phyloP scores from a whole-genome alignment of 2,888 invertebrate species.

The Odontothrips loti region DNA sequence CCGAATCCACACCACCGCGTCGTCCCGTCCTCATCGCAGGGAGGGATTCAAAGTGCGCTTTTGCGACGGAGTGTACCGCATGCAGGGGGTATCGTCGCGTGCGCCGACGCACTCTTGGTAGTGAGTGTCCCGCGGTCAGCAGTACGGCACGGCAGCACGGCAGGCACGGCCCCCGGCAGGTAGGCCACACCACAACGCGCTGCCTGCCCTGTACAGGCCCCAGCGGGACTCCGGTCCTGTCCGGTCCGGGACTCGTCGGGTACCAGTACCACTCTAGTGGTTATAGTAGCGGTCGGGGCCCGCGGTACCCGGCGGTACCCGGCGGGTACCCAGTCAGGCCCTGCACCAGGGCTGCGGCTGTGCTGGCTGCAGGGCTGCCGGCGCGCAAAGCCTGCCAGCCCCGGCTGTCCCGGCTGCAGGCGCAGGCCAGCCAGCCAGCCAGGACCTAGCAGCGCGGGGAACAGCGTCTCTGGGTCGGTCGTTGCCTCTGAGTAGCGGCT shows the following conservation, averaged over 20 bases:
- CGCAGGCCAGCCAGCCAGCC: background rate
- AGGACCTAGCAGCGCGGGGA: background rate
- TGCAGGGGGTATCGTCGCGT: too few relatives aligned
- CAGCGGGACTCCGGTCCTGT: background rate
- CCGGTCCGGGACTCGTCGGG: too few relatives aligned
- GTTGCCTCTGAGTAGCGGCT: slow-evolving; percentile 19
- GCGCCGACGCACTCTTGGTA: too few relatives aligned
- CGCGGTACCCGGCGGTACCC: background rate
- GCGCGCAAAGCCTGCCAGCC: background rate
- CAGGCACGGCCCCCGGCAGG: too few relatives aligned
- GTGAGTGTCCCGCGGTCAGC: too few relatives aligned
- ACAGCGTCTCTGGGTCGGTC: slow-evolving; percentile 12
- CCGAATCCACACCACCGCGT: too few relatives aligned
- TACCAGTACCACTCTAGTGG: background rate
- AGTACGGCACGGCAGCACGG: too few relatives aligned
- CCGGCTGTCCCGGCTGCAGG: background rate
- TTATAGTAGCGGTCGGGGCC: slow-evolving; percentile 9
- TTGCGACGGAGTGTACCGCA: too few relatives aligned
- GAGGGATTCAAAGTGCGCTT: too few relatives aligned
- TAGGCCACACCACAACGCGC: background rate
- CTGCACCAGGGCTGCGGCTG: background rate
- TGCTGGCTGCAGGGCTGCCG: background rate
- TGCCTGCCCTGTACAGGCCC: background rate
- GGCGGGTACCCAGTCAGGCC: background rate
- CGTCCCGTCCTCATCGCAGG: too few relatives aligned